Percentiles rank a stretch among this genome's conserved stretches.
These are phyloP conservation scores for Brachionus manjavacas DNA, from an alignment of 1,140 invertebrate species.

Conservation along the genomic window DNA sequence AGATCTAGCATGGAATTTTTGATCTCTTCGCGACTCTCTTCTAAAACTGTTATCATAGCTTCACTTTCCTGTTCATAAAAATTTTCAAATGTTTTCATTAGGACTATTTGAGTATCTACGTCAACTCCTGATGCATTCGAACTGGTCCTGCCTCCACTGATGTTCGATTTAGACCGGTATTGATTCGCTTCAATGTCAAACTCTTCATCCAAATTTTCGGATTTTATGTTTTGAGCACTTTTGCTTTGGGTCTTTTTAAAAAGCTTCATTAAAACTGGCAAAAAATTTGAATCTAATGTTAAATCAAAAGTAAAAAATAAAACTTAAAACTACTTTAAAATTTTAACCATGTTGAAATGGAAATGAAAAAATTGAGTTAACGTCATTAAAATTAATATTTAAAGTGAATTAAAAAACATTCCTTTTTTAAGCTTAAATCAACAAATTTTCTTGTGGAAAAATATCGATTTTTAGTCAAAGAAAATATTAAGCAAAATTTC, in stretches of 20 bases:
- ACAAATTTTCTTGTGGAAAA: not conserved
- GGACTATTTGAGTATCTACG: not conserved
- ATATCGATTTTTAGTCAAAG: not conserved
- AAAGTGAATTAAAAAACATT: not conserved
- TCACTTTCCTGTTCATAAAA: constrained; percentile 41
- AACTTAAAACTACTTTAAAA: not conserved
- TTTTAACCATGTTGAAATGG: not conserved
- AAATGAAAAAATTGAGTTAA: not conserved
- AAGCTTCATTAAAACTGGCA: not conserved
- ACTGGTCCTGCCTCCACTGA: not conserved
- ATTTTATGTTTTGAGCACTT: not conserved
- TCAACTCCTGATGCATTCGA: not conserved
- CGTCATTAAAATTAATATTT: not conserved
- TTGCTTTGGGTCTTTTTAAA: not conserved
- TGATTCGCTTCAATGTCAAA: not conserved
- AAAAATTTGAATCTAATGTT: not conserved
- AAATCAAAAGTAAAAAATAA: not conserved
- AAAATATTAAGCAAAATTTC: not conserved
- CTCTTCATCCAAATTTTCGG: not conserved
- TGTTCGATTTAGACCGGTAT: not conserved
- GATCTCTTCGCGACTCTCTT: constrained; percentile 39
- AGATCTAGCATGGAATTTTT: constrained; percentile 41
- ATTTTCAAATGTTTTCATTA: constrained; percentile 29
- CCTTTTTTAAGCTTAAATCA: not conserved
- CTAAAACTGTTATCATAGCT: constrained; percentile 6